Evolutionary conservation across 2,888 invertebrate species (phyloP).

Genomic region (Apodemia duryi): DNA sequence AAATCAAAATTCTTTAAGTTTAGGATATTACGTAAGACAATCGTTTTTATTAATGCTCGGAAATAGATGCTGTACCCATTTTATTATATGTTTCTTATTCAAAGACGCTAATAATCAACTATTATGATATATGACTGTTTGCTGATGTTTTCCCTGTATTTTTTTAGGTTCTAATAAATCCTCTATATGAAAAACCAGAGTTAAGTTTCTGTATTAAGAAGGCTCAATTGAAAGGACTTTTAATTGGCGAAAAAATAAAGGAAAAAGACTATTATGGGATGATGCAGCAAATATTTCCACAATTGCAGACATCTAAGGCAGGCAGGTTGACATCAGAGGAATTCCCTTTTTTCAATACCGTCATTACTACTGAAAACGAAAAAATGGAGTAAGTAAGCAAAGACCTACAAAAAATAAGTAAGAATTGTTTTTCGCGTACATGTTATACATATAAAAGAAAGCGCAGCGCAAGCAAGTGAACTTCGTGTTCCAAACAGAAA

Average conservation of each 20-base stretch:
- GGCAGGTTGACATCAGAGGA: conserved; percentile 64
- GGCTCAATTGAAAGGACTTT: conserved; percentile 83
- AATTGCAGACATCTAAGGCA: conserved; percentile 62
- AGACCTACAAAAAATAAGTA: conserved; percentile 24
- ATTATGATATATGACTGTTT: not conserved
- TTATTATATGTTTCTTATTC: too few relatives aligned
- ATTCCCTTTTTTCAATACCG: conserved; percentile 73
- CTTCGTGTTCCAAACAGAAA: too few relatives aligned
- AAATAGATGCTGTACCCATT: too few relatives aligned
- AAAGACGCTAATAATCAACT: too few relatives aligned
- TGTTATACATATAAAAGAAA: too few relatives aligned
- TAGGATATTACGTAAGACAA: too few relatives aligned
- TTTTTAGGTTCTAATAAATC: conserved; percentile 87
- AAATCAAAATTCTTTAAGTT: too few relatives aligned
- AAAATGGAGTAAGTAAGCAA: conserved; percentile 66
- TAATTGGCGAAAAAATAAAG: conserved; percentile 82
- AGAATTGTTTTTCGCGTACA: too few relatives aligned
- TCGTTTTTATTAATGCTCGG: too few relatives aligned
- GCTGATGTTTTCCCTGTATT: too few relatives aligned
- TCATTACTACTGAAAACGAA: conserved; percentile 78
- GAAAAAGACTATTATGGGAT: conserved; percentile 83
- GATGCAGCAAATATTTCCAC: conserved; percentile 80
- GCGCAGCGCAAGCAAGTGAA: too few relatives aligned
- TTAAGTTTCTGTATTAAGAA: conserved; percentile 86
- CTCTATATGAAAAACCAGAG: conserved; percentile 85